Percentiles rank a stretch among this genome's conserved stretches.
These are phyloP conservation scores for Lepus townsendii DNA, from an alignment of 2,797 vertebrate species.

Conservation along the genomic window DNA sequence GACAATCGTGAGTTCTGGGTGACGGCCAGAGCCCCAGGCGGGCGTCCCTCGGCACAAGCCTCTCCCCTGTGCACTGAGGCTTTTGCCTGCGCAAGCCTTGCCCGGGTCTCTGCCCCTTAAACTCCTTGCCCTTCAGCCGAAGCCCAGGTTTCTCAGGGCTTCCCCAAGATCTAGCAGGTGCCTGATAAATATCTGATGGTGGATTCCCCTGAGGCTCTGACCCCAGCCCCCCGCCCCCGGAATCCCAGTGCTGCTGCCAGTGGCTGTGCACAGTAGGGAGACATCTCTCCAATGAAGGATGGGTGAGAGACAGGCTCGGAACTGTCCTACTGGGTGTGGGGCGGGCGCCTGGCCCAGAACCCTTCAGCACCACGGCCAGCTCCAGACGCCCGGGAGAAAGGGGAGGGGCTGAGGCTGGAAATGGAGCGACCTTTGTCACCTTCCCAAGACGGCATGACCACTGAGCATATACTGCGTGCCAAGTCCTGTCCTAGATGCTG, in stretches of 20 bases:
- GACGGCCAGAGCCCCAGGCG: neutral
- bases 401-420: neutral
- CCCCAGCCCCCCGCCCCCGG: neutral
- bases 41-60: neutral
- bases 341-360: fast-evolving
- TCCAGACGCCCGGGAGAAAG: fast-evolving
- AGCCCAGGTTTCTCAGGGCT: neutral
- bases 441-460: neutral
- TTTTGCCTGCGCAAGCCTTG: neutral
- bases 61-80: neutral
- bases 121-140: neutral
- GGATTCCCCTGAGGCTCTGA: neutral
- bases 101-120: neutral
- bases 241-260: neutral
- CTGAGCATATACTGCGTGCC: slow-evolving; percentile 14
- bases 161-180: neutral
- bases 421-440: neutral
- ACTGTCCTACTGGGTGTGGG: neutral
- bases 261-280: neutral
- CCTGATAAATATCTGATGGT: neutral
- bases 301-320: neutral
- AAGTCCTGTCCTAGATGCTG: neutral
- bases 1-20: no score
- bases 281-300: neutral
- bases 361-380: slow-evolving; percentile 82